These are phyloP conservation scores for Hycleus cichorii DNA, from an alignment of 1,140 invertebrate species.

Conservation along the genomic window DNA sequence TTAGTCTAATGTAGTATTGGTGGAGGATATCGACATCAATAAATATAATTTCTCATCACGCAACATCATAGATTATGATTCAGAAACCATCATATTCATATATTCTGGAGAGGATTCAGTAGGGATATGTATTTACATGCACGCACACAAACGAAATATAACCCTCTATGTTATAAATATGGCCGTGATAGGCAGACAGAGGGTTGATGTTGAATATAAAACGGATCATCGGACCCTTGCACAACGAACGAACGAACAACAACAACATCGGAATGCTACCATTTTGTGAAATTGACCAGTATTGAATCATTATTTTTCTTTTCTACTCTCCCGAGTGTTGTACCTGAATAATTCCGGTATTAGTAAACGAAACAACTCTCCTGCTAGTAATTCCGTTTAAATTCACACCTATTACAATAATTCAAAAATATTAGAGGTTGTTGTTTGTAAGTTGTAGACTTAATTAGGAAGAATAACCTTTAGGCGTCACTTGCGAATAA, in stretches of 20 bases:
- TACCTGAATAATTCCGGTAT: too few relatives aligned
- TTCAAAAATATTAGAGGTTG: too few relatives aligned
- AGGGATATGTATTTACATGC: neutral
- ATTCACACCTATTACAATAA: too few relatives aligned
- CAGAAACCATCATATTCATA: conserved; percentile 32
- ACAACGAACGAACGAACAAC: neutral
- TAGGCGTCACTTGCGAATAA: conserved; percentile 24
- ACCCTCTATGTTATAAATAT: conserved; percentile 21
- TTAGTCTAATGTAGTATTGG: neutral
- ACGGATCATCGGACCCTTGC: conserved; percentile 25
- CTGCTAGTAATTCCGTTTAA: too few relatives aligned
- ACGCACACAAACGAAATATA: too few relatives aligned
- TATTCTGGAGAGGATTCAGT: conserved; percentile 22
- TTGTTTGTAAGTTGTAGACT: conserved; percentile 9
- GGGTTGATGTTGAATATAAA: conserved; percentile 30
- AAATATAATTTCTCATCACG: conserved; percentile 31
- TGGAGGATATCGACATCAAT: conserved; percentile 10
- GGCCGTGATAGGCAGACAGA: conserved; percentile 15
- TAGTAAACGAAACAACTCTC: too few relatives aligned
- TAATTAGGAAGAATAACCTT: conserved; percentile 27
- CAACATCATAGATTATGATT: conserved; percentile 32
- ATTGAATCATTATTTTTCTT: too few relatives aligned
- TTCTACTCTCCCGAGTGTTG: too few relatives aligned
- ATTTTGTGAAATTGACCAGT: neutral
- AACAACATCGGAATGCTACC: neutral